phyloP scores from a whole-genome alignment of 2,888 invertebrate genomes.

The Aphodius granarius region DNA sequence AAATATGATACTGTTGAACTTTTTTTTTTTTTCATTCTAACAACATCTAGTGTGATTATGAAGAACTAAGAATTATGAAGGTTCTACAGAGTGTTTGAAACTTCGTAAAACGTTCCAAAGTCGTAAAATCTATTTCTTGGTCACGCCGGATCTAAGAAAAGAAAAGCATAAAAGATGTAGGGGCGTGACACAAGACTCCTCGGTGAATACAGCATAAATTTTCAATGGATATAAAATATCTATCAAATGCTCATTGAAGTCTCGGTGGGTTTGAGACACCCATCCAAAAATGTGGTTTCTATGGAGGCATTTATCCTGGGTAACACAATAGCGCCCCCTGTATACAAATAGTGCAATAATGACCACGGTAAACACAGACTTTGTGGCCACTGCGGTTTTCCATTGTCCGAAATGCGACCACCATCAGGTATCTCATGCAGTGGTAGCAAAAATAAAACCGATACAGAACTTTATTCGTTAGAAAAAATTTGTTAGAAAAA shows the following conservation, averaged over 20 bases:
- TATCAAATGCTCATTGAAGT: conserved; percentile 37
- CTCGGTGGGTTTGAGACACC: conserved; percentile 31
- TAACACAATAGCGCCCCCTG: conserved; percentile 45
- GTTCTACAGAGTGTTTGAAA: no score
- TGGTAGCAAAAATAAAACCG: conserved; percentile 18
- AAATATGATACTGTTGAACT: background rate
- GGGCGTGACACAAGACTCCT: conserved; percentile 9
- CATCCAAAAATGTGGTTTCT: conserved; percentile 28
- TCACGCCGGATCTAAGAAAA: background rate
- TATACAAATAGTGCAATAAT: conserved; percentile 53
- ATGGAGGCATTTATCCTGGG: conserved; percentile 41
- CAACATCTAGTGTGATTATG: background rate
- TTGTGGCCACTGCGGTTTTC: conserved; percentile 46
- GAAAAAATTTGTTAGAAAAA: no score
- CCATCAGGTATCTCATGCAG: conserved; percentile 24
- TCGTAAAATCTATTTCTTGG: background rate
- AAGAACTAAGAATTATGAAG: no score
- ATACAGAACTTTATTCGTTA: conserved; percentile 12
- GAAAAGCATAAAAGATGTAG: background rate
- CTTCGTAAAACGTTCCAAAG: no score
- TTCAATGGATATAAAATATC: conserved; percentile 39
- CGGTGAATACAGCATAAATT: conserved; percentile 30
- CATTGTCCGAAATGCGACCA: conserved; percentile 37
- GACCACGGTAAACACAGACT: conserved; percentile 50
- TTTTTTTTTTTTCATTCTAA: background rate